A percentile compares a stretch with the other conserved stretches of the same genome.
Conservation (phyloP, 2,888 invertebrate genomes). For the Pachliopta kotzebuea region DNA sequence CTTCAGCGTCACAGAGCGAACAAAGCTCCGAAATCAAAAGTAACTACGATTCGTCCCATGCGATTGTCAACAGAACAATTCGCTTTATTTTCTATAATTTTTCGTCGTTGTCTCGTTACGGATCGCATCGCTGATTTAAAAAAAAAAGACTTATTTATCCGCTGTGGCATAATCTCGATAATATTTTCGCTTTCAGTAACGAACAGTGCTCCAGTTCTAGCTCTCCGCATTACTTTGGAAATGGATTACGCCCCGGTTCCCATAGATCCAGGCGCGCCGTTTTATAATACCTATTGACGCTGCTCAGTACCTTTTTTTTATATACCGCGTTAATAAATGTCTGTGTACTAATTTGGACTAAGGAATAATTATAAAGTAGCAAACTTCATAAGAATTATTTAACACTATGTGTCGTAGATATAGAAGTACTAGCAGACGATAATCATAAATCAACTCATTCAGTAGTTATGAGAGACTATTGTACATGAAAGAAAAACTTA, state of each 20-base stretch:
- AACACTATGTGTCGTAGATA: not conserved
- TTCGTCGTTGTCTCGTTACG: conserved; percentile 11
- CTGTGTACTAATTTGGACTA: not conserved
- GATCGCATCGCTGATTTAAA: conserved; percentile 22
- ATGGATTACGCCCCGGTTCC: conserved; percentile 26
- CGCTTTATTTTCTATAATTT: conserved; percentile 2
- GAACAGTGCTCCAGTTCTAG: conserved; percentile 27
- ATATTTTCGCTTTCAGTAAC: conserved; percentile 25
- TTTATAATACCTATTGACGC: conserved; percentile 24
- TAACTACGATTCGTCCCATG: conserved; percentile 4
- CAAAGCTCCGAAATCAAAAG: conserved; percentile 1
- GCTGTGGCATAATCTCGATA: conserved; percentile 15
- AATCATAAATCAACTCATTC: no score
- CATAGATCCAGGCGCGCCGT: conserved; percentile 14
- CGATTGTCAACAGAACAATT: conserved; percentile 10
- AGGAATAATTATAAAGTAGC: not conserved
- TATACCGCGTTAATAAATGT: conserved; percentile 1
- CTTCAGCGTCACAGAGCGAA: conserved; percentile 1
- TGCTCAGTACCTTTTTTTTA: conserved; percentile 8
- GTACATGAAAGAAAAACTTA: no score
- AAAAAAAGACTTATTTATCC: conserved; percentile 21
- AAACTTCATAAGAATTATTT: not conserved
- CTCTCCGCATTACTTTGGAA: conserved; percentile 26
- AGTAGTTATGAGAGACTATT: no score
- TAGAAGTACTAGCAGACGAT: no score